Percentiles rank a stretch among this genome's conserved stretches.
Evolutionary conservation across 2,113 vertebrate species (phyloP).

Genomic region (Turnix velox): DNA sequence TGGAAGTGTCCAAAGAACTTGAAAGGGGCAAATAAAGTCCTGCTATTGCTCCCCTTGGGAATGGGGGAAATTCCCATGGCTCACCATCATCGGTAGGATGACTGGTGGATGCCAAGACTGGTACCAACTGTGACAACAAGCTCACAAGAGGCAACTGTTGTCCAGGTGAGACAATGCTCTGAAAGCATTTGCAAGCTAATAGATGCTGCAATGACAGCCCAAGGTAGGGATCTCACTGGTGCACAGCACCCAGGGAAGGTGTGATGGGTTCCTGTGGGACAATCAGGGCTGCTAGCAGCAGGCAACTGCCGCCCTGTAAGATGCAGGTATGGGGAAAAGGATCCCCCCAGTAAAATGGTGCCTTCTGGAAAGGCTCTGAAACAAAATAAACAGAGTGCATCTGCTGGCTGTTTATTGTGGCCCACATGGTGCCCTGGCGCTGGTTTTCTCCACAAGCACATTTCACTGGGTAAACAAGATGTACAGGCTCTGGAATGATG

Average conservation of each 20-base stretch:
- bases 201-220: background rate
- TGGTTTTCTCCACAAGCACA: conserved; percentile 18
- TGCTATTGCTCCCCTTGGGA: background rate
- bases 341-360: conserved; percentile 47
- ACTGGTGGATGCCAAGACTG: accelerated
- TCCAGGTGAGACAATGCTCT: too few relatives aligned
- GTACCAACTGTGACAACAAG: accelerated
- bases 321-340: background rate
- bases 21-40: background rate
- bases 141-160: background rate
- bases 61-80: background rate
- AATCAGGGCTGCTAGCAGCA: background rate
- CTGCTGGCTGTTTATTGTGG: conserved; percentile 74
- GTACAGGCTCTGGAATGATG: conserved; percentile 24
- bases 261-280: background rate
- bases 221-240: background rate
- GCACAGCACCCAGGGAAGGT: background rate
- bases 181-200: background rate
- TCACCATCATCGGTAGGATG: accelerated
- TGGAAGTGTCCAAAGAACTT: background rate
- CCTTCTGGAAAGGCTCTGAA: conserved; percentile 71
- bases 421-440: conserved; percentile 50
- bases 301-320: background rate
- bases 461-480: conserved; percentile 76
- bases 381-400: conserved; percentile 76